A percentile compares a stretch with the other conserved stretches of the same genome.
These are phyloP conservation scores for Microtus obscurus DNA, from an alignment of 2,797 vertebrate species.

Conservation along the genomic window DNA sequence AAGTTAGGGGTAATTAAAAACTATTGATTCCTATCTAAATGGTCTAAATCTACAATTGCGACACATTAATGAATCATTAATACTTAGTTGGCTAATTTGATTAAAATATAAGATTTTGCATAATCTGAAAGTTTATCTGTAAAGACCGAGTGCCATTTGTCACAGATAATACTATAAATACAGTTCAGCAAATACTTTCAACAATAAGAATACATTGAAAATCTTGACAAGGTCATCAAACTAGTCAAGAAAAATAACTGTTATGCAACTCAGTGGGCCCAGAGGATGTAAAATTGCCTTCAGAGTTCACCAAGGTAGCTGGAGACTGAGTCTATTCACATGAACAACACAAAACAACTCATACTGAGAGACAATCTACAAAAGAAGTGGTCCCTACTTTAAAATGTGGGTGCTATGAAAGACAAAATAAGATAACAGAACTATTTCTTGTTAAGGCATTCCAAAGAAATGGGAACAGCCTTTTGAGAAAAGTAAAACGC, in stretches of 20 bases:
- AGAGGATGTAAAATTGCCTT: not conserved
- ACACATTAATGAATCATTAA: not conserved
- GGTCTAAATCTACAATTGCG: not conserved
- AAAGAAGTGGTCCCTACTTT: not conserved
- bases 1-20: not conserved
- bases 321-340: too few relatives aligned
- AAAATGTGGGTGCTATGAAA: not conserved
- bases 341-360: not conserved
- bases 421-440: not conserved
- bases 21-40: not conserved
- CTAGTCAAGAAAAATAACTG: not conserved
- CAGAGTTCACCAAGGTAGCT: too few relatives aligned
- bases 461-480: not conserved
- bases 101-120: not conserved
- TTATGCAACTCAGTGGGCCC: accelerated
- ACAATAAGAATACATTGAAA: not conserved
- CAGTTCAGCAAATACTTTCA: not conserved
- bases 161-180: not conserved
- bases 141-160: not conserved
- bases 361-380: not conserved
- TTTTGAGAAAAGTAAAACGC: not conserved
- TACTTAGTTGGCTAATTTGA: not conserved
- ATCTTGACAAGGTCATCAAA: not conserved
- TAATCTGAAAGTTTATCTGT: not conserved
- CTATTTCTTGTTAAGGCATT: not conserved